Evolutionary conservation across 2,888 invertebrate genomes (phyloP).

Genomic region (Macrophya alboannulata): DNA sequence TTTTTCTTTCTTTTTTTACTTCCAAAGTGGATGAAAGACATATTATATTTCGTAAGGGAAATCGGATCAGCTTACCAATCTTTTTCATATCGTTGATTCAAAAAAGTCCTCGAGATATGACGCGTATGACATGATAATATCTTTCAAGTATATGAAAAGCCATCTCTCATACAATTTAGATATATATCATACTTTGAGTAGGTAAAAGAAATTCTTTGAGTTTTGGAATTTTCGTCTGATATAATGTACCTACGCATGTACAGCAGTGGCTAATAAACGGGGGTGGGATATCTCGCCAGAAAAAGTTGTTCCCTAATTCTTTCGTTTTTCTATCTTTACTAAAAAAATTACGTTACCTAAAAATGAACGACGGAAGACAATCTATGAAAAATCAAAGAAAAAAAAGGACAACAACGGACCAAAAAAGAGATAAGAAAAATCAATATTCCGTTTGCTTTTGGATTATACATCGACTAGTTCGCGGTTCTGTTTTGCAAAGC

Average conservation of each 20-base stretch:
- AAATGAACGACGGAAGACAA: too few species aligned
- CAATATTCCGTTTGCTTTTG: background rate
- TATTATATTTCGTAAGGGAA: background rate
- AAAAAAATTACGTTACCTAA: too few species aligned
- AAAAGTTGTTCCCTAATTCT: too few species aligned
- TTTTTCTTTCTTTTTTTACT: background rate
- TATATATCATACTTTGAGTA: background rate
- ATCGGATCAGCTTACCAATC: conserved; percentile 11
- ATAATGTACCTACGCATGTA: background rate
- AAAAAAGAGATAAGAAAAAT: background rate
- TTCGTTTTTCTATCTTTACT: too few species aligned
- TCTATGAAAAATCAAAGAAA: too few species aligned
- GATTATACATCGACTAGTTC: background rate
- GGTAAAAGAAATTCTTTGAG: background rate
- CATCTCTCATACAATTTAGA: background rate
- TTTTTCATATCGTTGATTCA: background rate
- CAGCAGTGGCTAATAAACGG: background rate
- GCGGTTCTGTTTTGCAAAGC: background rate
- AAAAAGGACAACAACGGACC: too few species aligned
- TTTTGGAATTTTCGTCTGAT: background rate
- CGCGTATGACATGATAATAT: background rate
- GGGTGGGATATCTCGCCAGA: too few species aligned
- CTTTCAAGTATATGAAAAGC: background rate
- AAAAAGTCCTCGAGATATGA: conserved; percentile 9
- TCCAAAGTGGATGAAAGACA: background rate